These are phyloP conservation scores for Tenodera sinensis DNA, from an alignment of 2,888 invertebrate species.

Conservation along the genomic window DNA sequence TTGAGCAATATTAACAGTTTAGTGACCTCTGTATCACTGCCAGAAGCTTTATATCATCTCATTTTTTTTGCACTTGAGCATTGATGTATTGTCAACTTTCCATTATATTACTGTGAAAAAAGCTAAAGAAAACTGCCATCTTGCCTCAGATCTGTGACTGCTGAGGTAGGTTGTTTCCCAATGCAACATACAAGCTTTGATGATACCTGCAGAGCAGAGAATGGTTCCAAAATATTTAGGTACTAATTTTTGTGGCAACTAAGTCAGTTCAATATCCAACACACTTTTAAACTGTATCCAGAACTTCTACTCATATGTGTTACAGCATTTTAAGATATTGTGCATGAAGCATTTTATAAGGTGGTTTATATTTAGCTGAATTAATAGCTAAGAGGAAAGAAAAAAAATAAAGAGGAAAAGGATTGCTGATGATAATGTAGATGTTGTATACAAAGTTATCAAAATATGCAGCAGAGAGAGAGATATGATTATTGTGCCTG, in stretches of 20 bases:
- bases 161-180: background rate
- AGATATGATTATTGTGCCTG: background rate
- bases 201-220: background rate
- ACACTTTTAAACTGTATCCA: background rate
- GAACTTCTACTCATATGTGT: background rate
- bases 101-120: background rate
- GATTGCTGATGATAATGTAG: background rate
- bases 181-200: background rate
- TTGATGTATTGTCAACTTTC: background rate
- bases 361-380: background rate
- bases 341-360: background rate
- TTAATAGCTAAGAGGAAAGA: background rate
- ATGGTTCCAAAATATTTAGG: background rate
- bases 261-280: background rate
- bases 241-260: constrained; percentile 10
- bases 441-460: background rate
- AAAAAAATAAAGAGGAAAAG: background rate
- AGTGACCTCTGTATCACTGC: background rate
- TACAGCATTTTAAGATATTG: background rate
- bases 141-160: background rate
- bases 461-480: background rate
- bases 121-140: background rate
- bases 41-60: background rate
- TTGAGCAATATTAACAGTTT: background rate
- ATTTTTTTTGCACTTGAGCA: background rate